Evolutionary conservation across 2,113 vertebrate species (phyloP).

Genomic region (Henicopernis longicauda): DNA sequence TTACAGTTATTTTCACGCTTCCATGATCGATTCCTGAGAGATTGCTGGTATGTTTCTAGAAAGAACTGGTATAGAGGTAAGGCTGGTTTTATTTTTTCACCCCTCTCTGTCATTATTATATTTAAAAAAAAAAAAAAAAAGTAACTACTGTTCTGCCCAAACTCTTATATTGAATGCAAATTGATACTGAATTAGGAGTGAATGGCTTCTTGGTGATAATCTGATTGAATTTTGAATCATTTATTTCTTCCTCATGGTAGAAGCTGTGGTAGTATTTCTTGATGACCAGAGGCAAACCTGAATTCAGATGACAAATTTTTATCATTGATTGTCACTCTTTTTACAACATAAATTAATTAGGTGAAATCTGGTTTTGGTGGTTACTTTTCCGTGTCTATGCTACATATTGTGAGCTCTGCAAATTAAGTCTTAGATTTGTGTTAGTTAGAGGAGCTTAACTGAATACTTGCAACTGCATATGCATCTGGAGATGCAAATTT

Average conservation of each 20-base stretch:
- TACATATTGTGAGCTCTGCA: neutral
- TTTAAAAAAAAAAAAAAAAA: neutral
- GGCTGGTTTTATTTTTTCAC: neutral
- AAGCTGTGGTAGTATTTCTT: neutral
- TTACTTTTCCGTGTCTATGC: neutral
- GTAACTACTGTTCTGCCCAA: neutral
- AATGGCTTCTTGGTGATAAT: neutral
- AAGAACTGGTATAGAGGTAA: constrained; percentile 72
- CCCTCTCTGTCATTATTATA: neutral
- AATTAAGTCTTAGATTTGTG: neutral
- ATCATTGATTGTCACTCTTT: neutral
- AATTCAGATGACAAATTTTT: neutral
- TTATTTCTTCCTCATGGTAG: neutral
- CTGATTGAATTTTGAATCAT: neutral
- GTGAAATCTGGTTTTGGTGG: neutral
- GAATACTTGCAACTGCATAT: accelerated
- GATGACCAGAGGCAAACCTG: neutral
- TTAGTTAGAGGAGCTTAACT: neutral
- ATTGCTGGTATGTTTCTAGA: constrained; percentile 71
- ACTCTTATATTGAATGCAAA: neutral
- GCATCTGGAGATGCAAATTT: neutral
- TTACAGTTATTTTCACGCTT: constrained; percentile 51
- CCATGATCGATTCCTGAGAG: constrained; percentile 24
- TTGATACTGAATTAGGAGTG: neutral
- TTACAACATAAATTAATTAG: neutral